Evolutionary conservation across 2,888 invertebrate species (phyloP), one percentile per base, ranked within the genome.

Genomic region (Eupithecia vulgata): DNA sequence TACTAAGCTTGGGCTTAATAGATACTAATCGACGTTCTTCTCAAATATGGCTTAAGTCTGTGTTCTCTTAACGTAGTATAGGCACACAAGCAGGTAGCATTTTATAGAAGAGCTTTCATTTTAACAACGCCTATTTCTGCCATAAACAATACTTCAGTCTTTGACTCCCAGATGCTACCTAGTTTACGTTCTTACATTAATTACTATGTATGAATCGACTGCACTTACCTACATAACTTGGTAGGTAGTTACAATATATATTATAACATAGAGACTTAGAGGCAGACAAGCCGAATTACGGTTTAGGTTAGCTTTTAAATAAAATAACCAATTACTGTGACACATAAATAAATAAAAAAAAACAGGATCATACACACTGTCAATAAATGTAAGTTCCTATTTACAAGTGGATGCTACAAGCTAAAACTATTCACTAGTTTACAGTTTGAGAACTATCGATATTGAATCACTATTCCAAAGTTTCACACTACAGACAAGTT

Each of bases 1-100:
- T 10, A 75, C 76, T 78, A 77, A 73, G 71, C 66, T 70, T 61
- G 72, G 68, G 76, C 72, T 72, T 71, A 78, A 72, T 76, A 70
- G 68, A 72, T 75, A 78, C 79, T 77, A 77, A 77, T 78, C 52
- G 30, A 57, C 61, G 64, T 65, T 70, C 40, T 67, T 25, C 61
- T 61, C 30, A 61, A 34, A 61, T 34, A 17, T 17, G 15, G 30
- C 17, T 61, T 17, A 61, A 61, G 61, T 17, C 15, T 45, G 15
- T 45, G 45, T 45, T 45, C 45, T 17, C 45, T 45, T 45, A 45
- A 45, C 40, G 1, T 40, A 40, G 37, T 37, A 37, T 37, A 37
- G 37, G 8, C n/a, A n/a, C 21, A 52, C n/a, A 52, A 52, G 10
- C 8, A 52, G 10, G 3, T 48, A 48, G 7, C n/a, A 17, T 17